phyloP scores from a whole-genome alignment of 2,113 vertebrate genomes.

The Aspidoscelis tigris region DNA sequence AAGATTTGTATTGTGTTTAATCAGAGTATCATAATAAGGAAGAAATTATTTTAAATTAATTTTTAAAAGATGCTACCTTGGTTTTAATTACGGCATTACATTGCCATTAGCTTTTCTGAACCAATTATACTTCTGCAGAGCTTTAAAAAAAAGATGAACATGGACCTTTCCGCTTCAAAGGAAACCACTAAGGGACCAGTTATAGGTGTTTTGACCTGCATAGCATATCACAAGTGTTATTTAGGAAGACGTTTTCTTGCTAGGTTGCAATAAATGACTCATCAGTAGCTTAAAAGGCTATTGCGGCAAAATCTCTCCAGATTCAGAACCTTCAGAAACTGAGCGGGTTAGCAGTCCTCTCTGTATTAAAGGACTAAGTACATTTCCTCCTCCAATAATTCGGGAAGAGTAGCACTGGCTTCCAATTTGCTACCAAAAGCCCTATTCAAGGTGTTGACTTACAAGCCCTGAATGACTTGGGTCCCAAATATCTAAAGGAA shows the following conservation, averaged over 20 bases:
- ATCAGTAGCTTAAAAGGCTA: background rate
- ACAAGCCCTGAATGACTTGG: no score
- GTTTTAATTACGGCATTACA: constrained; percentile 62
- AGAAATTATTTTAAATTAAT: constrained; percentile 58
- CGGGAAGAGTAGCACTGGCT: no score
- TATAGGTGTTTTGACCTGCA: constrained; percentile 40
- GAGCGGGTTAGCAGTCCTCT: background rate
- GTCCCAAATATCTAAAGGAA: no score
- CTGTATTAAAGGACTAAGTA: background rate
- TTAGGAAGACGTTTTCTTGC: constrained; percentile 33
- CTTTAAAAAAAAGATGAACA: constrained; percentile 50
- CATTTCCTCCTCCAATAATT: background rate
- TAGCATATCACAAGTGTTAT: constrained; percentile 35
- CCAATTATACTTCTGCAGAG: constrained; percentile 42
- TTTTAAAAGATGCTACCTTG: constrained; percentile 59
- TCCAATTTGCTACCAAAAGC: no score
- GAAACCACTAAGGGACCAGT: constrained; percentile 48
- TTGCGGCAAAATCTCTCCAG: background rate
- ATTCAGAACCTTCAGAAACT: background rate
- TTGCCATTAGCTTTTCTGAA: constrained; percentile 43
- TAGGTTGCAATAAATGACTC: constrained; percentile 32
- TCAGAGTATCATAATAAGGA: constrained; percentile 34
- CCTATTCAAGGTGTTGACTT: no score
- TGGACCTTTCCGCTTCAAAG: constrained; percentile 59
- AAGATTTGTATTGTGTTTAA: constrained; percentile 50